Evolutionary conservation across 2,113 vertebrate genomes (phyloP).

Genomic region (Galeopterus variegatus): DNA sequence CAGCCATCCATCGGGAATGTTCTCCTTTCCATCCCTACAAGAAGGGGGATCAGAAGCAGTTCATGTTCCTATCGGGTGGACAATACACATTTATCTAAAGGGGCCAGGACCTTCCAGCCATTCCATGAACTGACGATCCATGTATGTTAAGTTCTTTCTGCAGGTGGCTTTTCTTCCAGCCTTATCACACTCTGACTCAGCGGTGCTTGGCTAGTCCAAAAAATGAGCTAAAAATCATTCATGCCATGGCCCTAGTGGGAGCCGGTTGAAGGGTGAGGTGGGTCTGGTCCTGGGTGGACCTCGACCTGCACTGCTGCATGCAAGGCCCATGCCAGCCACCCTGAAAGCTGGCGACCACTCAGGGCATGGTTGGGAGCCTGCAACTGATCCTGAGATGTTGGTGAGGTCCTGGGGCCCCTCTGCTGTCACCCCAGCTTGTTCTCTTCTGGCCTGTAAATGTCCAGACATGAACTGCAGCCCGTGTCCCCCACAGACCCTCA

Average conservation of each 20-base stretch:
- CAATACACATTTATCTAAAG: neutral
- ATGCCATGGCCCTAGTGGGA: neutral
- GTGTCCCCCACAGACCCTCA: neutral
- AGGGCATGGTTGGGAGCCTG: neutral
- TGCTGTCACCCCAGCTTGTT: neutral
- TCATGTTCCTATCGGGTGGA: neutral
- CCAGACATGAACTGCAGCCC: neutral
- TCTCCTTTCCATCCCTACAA: neutral
- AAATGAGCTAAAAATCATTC: neutral
- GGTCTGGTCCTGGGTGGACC: neutral
- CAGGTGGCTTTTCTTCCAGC: neutral
- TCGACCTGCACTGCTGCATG: neutral
- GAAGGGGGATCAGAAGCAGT: neutral
- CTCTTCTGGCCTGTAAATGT: neutral
- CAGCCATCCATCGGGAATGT: neutral
- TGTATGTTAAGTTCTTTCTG: neutral
- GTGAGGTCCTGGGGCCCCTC: neutral
- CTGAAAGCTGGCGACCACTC: neutral
- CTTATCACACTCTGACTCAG: neutral
- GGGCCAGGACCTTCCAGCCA: neutral
- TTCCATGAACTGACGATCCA: neutral
- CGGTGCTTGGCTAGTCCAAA: neutral
- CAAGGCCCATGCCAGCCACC: fast-evolving
- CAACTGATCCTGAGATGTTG: neutral
- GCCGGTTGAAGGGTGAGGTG: fast-evolving